Conservation (phyloP, 2,888 invertebrate genomes). For the Yponomeuta evonymella region DNA sequence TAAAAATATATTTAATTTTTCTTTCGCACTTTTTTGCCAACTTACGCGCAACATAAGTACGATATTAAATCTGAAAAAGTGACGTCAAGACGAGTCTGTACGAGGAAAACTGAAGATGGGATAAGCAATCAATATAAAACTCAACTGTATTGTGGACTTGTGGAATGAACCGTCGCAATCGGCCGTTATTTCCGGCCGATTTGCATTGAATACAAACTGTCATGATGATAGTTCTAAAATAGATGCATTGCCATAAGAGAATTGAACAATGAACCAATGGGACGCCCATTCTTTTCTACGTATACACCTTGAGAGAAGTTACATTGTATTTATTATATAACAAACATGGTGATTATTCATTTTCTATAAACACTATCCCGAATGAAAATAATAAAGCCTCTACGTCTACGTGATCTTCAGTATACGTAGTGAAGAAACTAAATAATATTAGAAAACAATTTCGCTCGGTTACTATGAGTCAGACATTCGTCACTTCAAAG, state of each 20-base stretch:
- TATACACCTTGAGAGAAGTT: not conserved
- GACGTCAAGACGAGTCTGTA: not conserved
- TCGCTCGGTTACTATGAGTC: not conserved
- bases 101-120: not conserved
- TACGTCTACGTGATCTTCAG: too few relatives aligned
- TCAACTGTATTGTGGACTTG: slow-evolving; percentile 5
- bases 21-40: not conserved
- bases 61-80: too few relatives aligned
- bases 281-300: not conserved
- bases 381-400: too few relatives aligned
- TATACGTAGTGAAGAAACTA: not conserved
- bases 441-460: not conserved
- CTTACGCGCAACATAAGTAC: not conserved
- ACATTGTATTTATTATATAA: not conserved
- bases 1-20: not conserved
- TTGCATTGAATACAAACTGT: slow-evolving; percentile 49
- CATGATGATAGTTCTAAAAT: slow-evolving; percentile 31
- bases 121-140: not conserved
- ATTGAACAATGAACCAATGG: slow-evolving; percentile 29
- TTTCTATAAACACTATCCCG: too few relatives aligned
- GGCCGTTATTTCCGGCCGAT: slow-evolving; percentile 44
- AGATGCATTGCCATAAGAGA: slow-evolving; percentile 27
- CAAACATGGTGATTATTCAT: not conserved
- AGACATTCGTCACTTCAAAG: slow-evolving; percentile 15
- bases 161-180: slow-evolving; percentile 8